Percentiles rank a stretch among this genome's conserved stretches.
These are phyloP conservation scores for Hirundo rustica DNA, from an alignment of 2,797 vertebrate genomes.

Conservation along the genomic window DNA sequence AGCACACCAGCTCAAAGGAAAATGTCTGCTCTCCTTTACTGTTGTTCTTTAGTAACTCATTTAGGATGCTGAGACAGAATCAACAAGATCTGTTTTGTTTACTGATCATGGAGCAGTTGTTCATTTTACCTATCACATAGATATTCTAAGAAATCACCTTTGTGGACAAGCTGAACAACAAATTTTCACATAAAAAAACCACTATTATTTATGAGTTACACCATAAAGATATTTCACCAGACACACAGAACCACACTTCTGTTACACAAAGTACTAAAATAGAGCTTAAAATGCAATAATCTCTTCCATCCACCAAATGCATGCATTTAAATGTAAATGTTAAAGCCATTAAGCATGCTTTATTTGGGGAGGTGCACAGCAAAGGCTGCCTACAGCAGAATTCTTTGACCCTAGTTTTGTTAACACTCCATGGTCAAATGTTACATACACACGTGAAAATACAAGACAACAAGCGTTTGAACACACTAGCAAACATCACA, in stretches of 20 bases:
- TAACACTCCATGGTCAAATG: neutral
- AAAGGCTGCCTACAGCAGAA: neutral
- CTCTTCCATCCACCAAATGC: neutral
- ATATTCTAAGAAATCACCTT: neutral
- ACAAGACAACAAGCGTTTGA: neutral
- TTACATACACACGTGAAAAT: neutral
- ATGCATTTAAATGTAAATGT: neutral
- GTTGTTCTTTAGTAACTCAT: neutral
- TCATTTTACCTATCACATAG: neutral
- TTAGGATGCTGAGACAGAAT: neutral
- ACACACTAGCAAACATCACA: neutral
- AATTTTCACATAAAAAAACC: neutral
- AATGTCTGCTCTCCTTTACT: neutral
- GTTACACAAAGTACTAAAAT: neutral
- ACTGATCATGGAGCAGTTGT: neutral
- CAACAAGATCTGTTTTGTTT: neutral
- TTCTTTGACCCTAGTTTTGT: neutral
- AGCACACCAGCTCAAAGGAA: neutral
- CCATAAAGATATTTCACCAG: neutral
- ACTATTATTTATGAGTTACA: neutral
- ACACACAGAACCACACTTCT: neutral
- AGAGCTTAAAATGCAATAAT: neutral
- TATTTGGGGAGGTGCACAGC: neutral
- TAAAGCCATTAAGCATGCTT: neutral
- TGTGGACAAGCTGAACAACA: neutral